Percentiles rank a stretch among this genome's conserved stretches.
Evolutionary conservation across 2,113 vertebrate species (phyloP).

Genomic region (Colossoma macropomum): DNA sequence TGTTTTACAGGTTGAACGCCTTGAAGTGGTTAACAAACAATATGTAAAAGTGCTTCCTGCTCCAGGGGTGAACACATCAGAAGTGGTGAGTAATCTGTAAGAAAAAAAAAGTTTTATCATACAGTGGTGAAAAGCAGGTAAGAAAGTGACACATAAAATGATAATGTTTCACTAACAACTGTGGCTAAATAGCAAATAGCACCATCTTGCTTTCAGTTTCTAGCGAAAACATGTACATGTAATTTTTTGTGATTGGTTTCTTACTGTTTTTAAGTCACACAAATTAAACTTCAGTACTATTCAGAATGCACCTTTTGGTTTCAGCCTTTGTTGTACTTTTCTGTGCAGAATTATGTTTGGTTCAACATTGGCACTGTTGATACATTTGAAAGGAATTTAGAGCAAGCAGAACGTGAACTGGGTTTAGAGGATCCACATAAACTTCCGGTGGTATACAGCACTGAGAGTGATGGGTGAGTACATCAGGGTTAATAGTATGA

Average conservation of each 20-base stretch:
- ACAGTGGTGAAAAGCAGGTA: no score
- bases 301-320: neutral
- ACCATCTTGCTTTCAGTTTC: neutral
- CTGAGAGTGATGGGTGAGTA: slow-evolving; percentile 75
- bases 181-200: no score
- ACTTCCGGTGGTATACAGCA: slow-evolving; percentile 72
- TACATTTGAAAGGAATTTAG: slow-evolving; percentile 80
- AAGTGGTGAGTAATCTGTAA: slow-evolving; percentile 65
- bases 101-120: no score
- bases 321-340: neutral
- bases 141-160: no score
- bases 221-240: neutral
- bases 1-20: slow-evolving; percentile 72
- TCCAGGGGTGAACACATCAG: slow-evolving; percentile 64
- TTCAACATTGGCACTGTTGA: slow-evolving; percentile 82
- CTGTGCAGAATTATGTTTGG: slow-evolving; percentile 75
- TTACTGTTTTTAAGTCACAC: no score
- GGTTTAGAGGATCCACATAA: slow-evolving; percentile 67
- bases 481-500: neutral
- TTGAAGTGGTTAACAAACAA: slow-evolving; percentile 84
- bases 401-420: slow-evolving; percentile 73
- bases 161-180: no score
- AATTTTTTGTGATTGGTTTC: neutral
- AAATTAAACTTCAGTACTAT: no score
- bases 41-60: slow-evolving; percentile 77